Evolutionary conservation across 1,140 invertebrate genomes (phyloP).

Genomic region (Achroia grisella): DNA sequence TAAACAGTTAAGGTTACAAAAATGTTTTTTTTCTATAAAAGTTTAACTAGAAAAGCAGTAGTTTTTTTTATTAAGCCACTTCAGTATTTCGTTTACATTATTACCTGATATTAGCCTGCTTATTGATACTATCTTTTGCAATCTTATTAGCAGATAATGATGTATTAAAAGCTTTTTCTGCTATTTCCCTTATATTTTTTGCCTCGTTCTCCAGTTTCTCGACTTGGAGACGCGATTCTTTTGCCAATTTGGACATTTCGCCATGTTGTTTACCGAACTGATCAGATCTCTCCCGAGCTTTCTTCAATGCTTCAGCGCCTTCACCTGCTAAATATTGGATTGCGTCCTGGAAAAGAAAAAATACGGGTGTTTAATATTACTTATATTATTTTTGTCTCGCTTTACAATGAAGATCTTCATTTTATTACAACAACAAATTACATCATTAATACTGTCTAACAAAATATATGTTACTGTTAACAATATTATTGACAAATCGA

Average conservation of each 20-base stretch:
- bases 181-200: constrained; percentile 82
- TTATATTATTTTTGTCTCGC: too few relatives aligned
- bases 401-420: too few relatives aligned
- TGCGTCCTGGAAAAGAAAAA: constrained; percentile 72
- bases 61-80: too few relatives aligned
- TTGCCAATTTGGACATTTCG: constrained; percentile 92
- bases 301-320: constrained; percentile 83
- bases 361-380: constrained; percentile 10
- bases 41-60: too few relatives aligned
- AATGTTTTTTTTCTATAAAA: too few relatives aligned
- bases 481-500: too few relatives aligned
- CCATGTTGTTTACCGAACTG: constrained; percentile 93
- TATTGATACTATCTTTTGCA: constrained; percentile 85
- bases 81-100: too few relatives aligned
- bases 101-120: constrained; percentile 85
- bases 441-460: too few relatives aligned
- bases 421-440: too few relatives aligned
- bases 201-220: constrained; percentile 86
- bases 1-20: too few relatives aligned
- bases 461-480: too few relatives aligned
- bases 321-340: constrained; percentile 86
- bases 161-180: constrained; percentile 87
- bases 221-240: constrained; percentile 86
- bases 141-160: constrained; percentile 87
- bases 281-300: constrained; percentile 87